These are phyloP conservation scores for Sebastes fasciatus DNA, from an alignment of 2,113 vertebrate genomes.

Conservation along the genomic window DNA sequence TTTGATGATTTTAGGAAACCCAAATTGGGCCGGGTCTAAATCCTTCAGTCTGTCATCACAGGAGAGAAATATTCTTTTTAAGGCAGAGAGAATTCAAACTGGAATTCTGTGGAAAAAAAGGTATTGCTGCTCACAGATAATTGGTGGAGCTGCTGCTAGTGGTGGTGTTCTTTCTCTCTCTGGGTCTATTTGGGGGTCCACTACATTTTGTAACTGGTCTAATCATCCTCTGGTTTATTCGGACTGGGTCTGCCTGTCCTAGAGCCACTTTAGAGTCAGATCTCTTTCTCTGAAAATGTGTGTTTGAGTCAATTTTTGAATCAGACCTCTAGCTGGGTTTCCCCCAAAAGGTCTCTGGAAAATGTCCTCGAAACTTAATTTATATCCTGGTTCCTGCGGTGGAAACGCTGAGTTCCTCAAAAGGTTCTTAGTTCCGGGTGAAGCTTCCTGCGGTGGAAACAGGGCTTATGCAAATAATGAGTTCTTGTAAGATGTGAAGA, in stretches of 20 bases:
- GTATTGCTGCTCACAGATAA: conserved; percentile 4
- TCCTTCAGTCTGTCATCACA: not conserved
- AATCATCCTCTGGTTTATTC: not conserved
- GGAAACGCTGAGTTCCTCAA: no score
- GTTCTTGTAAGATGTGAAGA: not conserved
- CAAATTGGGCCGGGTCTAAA: not conserved
- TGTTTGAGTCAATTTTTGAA: no score
- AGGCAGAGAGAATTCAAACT: not conserved
- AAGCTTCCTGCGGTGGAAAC: no score
- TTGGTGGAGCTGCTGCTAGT: not conserved
- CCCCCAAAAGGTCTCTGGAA: no score
- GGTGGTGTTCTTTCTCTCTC: not conserved
- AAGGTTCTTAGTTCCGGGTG: no score
- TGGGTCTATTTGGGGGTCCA: not conserved
- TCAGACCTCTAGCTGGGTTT: not conserved
- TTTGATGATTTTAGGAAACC: not conserved
- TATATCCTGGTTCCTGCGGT: no score
- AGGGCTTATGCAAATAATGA: no score
- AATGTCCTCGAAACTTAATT: no score
- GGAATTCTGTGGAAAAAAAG: not conserved
- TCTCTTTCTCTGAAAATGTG: no score
- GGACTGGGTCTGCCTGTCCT: no score
- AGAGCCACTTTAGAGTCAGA: no score
- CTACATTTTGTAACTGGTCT: not conserved
- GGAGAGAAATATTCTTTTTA: not conserved